Conservation (phyloP, 2,113 vertebrate genomes). For the Hemichromis elongatus region DNA sequence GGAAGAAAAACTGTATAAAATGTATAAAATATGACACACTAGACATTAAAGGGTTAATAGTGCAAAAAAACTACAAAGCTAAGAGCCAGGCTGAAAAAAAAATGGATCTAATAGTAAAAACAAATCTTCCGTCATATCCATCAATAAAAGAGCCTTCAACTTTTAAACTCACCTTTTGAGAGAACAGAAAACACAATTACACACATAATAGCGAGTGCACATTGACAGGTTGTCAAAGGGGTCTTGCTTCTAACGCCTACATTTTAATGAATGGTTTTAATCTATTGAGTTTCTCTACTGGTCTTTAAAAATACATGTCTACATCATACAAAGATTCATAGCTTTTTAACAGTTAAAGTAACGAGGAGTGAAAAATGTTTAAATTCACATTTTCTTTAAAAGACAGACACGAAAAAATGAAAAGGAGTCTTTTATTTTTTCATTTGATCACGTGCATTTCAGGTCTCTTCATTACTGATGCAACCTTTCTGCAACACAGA, state of each 20-base stretch:
- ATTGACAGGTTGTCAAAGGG: neutral
- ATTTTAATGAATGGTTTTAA: neutral
- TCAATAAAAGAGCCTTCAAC: neutral
- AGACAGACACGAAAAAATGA: neutral
- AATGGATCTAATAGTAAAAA: no score
- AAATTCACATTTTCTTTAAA: neutral
- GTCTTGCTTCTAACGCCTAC: neutral
- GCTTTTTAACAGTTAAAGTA: neutral
- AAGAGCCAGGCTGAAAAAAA: neutral
- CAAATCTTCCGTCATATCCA: neutral
- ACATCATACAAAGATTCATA: neutral
- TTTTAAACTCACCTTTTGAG: neutral
- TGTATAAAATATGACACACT: neutral
- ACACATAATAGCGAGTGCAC: neutral
- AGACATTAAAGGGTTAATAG: neutral
- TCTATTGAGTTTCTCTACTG: neutral
- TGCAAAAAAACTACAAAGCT: neutral
- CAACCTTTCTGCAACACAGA: conserved; percentile 41
- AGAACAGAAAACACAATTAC: neutral
- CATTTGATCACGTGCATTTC: conserved; percentile 14
- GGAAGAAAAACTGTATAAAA: neutral
- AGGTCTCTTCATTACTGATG: conserved; percentile 35
- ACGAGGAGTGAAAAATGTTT: neutral
- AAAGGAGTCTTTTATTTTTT: neutral
- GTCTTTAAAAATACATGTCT: neutral